phyloP scores from a whole-genome alignment of 2,797 vertebrate species.

The Periophthalmus magnuspinnatus region DNA sequence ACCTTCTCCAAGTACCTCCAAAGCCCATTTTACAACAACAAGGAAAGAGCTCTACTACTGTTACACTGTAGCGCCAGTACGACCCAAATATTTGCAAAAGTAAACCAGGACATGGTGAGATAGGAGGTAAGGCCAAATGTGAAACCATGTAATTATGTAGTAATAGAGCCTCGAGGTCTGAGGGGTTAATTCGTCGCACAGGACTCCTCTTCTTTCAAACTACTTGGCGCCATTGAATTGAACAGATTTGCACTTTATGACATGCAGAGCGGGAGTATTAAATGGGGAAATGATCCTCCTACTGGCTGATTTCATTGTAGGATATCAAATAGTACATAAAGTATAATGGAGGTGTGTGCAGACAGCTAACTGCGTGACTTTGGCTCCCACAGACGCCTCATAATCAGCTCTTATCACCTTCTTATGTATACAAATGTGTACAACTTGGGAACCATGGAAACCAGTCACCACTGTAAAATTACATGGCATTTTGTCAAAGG shows the following conservation, averaged over 20 bases:
- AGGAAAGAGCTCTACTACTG: constrained; percentile 27
- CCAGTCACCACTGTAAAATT: constrained; percentile 2
- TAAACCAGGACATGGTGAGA: constrained; percentile 63
- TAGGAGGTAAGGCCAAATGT: constrained; percentile 58
- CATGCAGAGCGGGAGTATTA: constrained; percentile 30
- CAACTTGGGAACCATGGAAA: constrained; percentile 28
- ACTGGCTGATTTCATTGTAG: constrained; percentile 29
- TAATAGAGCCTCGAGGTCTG: constrained; percentile 46
- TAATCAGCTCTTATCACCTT: constrained; percentile 23
- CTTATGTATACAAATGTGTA: constrained; percentile 19
- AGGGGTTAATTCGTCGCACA: constrained; percentile 57
- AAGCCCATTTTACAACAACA: constrained; percentile 18
- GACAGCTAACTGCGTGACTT: constrained; percentile 33
- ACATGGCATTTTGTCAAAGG: constrained; percentile 10
- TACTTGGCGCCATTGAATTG: constrained; percentile 24
- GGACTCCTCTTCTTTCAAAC: constrained; percentile 20
- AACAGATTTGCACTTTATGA: constrained; percentile 33
- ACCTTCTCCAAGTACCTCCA: constrained; percentile 14
- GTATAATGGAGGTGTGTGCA: constrained; percentile 33
- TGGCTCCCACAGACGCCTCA: constrained; percentile 33
- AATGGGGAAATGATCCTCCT: constrained; percentile 24
- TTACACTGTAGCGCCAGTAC: constrained; percentile 51
- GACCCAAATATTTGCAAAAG: constrained; percentile 50
- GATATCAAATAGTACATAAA: constrained; percentile 27
- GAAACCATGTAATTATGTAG: constrained; percentile 66